Percentiles rank a stretch among this genome's conserved stretches.
Evolutionary conservation across 1,140 invertebrate genomes (phyloP).

Genomic region (Lepidurus arcticus): DNA sequence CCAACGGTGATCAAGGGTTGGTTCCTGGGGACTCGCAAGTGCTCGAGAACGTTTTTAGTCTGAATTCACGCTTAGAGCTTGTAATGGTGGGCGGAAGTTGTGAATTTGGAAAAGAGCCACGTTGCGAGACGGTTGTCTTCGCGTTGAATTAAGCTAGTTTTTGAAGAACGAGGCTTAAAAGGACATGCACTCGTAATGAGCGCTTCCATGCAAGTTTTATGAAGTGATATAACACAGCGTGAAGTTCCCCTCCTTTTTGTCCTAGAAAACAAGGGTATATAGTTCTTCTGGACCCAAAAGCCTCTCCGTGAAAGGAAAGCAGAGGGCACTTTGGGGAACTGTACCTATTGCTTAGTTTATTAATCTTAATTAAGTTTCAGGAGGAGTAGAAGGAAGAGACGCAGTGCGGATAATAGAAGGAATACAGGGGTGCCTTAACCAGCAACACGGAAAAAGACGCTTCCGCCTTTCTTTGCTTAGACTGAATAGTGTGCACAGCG

Average conservation of each 20-base stretch:
- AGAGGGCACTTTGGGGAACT: not conserved
- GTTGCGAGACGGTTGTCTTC: not conserved
- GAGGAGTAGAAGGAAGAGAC: not conserved
- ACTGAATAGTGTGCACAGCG: not conserved
- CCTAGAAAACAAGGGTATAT: not conserved
- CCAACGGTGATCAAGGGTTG: not conserved
- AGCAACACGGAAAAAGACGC: not conserved
- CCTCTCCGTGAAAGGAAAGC: not conserved
- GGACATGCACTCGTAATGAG: not conserved
- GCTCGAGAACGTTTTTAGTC: not conserved
- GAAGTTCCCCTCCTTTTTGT: slow-evolving; percentile 8
- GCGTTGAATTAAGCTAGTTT: not conserved
- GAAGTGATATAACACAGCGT: not conserved
- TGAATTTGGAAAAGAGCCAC: not conserved
- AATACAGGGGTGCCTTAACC: not conserved
- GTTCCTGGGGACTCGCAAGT: no score
- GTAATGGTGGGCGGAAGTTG: not conserved
- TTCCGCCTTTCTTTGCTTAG: not conserved
- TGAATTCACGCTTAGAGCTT: not conserved
- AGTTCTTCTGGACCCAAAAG: not conserved
- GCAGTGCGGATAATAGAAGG: not conserved
- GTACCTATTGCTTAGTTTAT: not conserved
- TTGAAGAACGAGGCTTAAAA: not conserved
- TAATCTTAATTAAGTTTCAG: not conserved
- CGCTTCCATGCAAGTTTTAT: not conserved